Base-by-base conservation (phyloP, 2,888 invertebrate genomes). In the Ophion slaviceki region DNA sequence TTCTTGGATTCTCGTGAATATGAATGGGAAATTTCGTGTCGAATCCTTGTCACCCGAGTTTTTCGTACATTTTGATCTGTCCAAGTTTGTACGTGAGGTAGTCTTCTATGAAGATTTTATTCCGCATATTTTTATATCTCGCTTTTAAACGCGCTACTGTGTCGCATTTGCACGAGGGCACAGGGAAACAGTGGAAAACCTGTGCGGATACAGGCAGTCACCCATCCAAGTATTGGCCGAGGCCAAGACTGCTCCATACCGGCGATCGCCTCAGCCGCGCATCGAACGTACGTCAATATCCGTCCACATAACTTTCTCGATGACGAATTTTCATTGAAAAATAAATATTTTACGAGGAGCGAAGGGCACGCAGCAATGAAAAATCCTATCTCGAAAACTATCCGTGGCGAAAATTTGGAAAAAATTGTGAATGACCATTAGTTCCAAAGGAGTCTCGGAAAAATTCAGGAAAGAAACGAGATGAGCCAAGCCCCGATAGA, bases 1-100 rank as follows among this genome's bases (percentile, higher is more conserved):
- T 68, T 81, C 36, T 80, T 67, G 82, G 47, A 62, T 79, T 71
- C 45, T 71, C 62, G 53, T 74, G 75, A 78, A 76, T 77, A 79
- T 74, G 57, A 14, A 68, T 45, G 45, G 24, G 47, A 11, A 45
- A 17, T 57, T 71, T 28, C 17, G 17, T 11, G 24, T 10, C 17
- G 20, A 67, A 67, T 67, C 2, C 17, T 40, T n/a, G 40, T 2
- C 36, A 66, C 17, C 1, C n/a, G 17, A 17, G n/a, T n/a, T 36
- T 36, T 66, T 53, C 53, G 53, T 53, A 53, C 17, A 53, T 53
- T 53, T 53, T 53, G 0, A 53, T 17, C 17, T 14, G 14, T 3
- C 5, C 53, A 53, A 53, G 17, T 14, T 3, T 53, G 53, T 53
- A 53, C 53, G 17, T 17, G 14, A 17, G 14, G 3, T 53, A 14